phyloP scores from a whole-genome alignment of 2,888 invertebrate genomes.

The Napeogenes sylphis region DNA sequence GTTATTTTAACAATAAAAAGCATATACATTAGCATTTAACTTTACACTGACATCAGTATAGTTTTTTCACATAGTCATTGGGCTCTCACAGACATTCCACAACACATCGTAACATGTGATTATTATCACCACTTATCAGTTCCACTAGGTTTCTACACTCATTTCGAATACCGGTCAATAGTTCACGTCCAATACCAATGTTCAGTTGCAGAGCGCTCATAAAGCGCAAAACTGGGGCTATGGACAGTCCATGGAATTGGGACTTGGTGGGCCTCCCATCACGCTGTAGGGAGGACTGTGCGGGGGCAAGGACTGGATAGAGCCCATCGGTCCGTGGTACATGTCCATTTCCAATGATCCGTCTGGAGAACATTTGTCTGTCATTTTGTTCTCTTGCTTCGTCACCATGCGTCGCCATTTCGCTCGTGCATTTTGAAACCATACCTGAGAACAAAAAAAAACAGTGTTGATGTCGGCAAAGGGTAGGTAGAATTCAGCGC shows the following conservation, averaged over 20 bases:
- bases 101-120: conserved; percentile 23
- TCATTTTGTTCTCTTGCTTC: conserved; percentile 85
- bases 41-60: conserved; percentile 15
- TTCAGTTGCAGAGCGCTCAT: conserved; percentile 53
- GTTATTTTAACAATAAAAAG: conserved; percentile 11
- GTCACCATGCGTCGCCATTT: conserved; percentile 94
- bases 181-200: conserved; percentile 34
- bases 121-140: conserved; percentile 27
- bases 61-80: conserved; percentile 12
- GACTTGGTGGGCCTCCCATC: conserved; percentile 81
- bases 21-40: conserved; percentile 10
- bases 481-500: conserved; percentile 40
- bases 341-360: conserved; percentile 81
- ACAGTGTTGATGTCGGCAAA: conserved; percentile 41
- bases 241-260: conserved; percentile 85
- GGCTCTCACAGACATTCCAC: conserved; percentile 22
- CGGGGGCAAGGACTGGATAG: conserved; percentile 80
- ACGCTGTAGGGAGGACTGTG: conserved; percentile 85
- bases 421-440: conserved; percentile 97
- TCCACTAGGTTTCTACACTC: conserved; percentile 30
- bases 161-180: conserved; percentile 24
- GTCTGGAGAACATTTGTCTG: conserved; percentile 83
- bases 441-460: conserved; percentile 84
- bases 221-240: conserved; percentile 75
- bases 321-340: conserved; percentile 81